These are phyloP conservation scores for Typhlichthys eigenmanni DNA, from an alignment of 2,797 vertebrate genomes.

Conservation along the genomic window DNA sequence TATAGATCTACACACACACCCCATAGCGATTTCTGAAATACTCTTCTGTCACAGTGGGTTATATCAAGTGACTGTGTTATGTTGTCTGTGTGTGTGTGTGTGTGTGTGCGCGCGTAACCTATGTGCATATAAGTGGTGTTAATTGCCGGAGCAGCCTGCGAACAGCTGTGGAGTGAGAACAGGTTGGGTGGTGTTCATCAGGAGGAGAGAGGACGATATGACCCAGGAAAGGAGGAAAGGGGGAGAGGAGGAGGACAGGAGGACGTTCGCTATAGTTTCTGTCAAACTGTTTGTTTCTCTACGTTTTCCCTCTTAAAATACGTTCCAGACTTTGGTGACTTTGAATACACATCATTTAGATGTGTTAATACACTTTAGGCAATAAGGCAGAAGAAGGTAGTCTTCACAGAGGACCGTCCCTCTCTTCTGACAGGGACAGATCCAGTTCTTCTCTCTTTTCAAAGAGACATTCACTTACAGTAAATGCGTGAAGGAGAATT, in stretches of 20 bases:
- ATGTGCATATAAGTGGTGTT: conserved; percentile 72
- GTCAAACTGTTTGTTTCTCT: no score
- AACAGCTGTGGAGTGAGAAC: conserved; percentile 77
- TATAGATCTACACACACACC: conserved; percentile 49
- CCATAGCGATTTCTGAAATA: conserved; percentile 20
- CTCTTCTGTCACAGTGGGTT: conserved; percentile 47
- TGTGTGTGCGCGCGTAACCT: conserved; percentile 56
- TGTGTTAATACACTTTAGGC: no score
- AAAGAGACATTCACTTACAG: no score
- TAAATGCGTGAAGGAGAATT: no score
- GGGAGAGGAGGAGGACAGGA: conserved; percentile 22
- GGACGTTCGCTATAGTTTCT: background rate
- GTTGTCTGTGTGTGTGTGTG: conserved; percentile 39
- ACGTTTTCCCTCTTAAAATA: no score
- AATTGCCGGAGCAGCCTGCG: conserved; percentile 79
- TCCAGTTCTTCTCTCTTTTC: no score
- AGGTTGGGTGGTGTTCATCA: conserved; percentile 67
- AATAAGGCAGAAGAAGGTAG: no score
- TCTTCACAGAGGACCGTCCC: no score
- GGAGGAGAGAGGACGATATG: conserved; percentile 31
- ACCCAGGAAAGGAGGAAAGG: conserved; percentile 15
- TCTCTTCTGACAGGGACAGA: no score
- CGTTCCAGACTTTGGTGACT: no score
- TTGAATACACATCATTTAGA: no score
- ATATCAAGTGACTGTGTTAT: conserved; percentile 51